phyloP scores from a whole-genome alignment of 2,888 invertebrate species.

The Sepiola atlantica region DNA sequence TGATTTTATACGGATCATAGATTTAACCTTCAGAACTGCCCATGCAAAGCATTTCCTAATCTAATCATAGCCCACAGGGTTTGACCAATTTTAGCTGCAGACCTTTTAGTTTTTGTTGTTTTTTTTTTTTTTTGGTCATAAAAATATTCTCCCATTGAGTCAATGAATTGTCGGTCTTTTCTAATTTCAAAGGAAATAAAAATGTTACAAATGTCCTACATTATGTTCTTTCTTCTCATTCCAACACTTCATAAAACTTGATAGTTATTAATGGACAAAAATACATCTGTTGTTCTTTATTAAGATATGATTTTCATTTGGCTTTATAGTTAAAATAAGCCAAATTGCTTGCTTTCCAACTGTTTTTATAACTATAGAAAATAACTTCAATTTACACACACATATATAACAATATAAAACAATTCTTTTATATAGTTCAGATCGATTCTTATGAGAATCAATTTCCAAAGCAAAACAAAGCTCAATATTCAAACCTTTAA shows the following conservation, averaged over 20 bases:
- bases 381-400: background rate
- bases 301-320: background rate
- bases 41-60: background rate
- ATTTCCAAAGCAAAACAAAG: too few species aligned
- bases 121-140: background rate
- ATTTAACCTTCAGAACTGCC: background rate
- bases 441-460: too few species aligned
- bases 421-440: background rate
- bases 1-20: background rate
- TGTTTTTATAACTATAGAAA: background rate
- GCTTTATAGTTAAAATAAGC: background rate
- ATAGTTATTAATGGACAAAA: background rate
- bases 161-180: background rate
- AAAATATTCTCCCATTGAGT: background rate
- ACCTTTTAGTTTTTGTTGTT: background rate
- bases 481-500: too few species aligned
- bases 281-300: background rate
- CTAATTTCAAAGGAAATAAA: background rate
- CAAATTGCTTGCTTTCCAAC: background rate
- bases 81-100: background rate
- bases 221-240: background rate
- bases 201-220: background rate
- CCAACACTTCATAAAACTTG: slow-evolving; percentile 15
- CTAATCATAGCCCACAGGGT: background rate
- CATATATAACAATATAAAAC: background rate